phyloP scores from a whole-genome alignment of 2,113 vertebrate species.

The Phalacrocorax carbo region DNA sequence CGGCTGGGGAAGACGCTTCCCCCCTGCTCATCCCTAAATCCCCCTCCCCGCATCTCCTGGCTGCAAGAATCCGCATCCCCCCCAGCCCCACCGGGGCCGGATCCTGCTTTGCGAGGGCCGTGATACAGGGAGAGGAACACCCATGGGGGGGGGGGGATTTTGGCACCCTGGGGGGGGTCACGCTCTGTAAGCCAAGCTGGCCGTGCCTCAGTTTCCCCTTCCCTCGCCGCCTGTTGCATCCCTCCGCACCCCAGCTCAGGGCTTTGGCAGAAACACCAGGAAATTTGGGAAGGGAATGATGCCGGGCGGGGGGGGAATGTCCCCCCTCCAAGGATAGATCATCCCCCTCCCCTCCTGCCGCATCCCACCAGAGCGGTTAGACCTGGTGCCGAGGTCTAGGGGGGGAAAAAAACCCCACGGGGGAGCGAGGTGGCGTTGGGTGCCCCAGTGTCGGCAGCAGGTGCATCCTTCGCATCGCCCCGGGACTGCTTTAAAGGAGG shows the following conservation, averaged over 20 bases:
- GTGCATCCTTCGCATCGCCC: not conserved
- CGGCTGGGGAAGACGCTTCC: not conserved
- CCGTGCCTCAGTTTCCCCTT: not conserved
- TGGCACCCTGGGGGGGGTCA: fast-evolving
- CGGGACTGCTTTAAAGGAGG: not conserved
- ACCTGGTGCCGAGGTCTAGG: not conserved
- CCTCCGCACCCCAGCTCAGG: not conserved
- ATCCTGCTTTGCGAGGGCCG: not conserved
- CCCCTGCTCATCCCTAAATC: not conserved
- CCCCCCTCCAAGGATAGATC: not conserved
- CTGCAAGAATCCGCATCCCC: not conserved
- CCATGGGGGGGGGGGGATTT: not conserved
- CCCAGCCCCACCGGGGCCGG: not conserved
- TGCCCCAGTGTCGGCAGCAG: not conserved
- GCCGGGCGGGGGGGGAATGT: not conserved
- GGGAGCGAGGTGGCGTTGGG: not conserved
- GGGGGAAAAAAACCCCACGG: fast-evolving
- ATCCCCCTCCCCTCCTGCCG: not conserved
- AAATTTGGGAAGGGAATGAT: not conserved
- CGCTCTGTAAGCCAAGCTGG: not conserved
- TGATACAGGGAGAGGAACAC: not conserved
- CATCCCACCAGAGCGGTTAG: not conserved
- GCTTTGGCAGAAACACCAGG: not conserved
- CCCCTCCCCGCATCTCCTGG: fast-evolving
- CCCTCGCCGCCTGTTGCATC: not conserved